Percentiles rank a stretch among this genome's conserved stretches.
phyloP scores from a whole-genome alignment of 2,797 vertebrate genomes.

The Notoglanidium macrostoma region DNA sequence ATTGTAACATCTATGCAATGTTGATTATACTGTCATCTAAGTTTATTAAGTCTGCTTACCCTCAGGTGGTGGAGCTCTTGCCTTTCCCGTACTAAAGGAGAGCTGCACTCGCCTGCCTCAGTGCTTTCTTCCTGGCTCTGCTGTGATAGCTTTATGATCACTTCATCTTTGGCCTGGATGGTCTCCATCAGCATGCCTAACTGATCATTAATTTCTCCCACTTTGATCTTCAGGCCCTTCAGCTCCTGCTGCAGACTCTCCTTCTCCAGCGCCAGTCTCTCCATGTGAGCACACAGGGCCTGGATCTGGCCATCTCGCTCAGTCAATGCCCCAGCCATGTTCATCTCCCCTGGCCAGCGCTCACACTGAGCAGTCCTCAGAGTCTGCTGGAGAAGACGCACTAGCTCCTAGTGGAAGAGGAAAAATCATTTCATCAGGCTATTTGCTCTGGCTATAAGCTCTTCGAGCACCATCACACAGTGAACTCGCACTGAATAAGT shows the following conservation, averaged over 20 bases:
- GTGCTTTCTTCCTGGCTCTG: slow-evolving; percentile 70
- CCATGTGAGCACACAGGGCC: slow-evolving; percentile 85
- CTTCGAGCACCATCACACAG: neutral
- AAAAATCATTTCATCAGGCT: neutral
- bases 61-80: slow-evolving; percentile 87
- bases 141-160: slow-evolving; percentile 91
- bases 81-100: slow-evolving; percentile 69
- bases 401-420: slow-evolving; percentile 81
- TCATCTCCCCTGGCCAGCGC: slow-evolving; percentile 63
- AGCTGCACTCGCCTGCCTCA: slow-evolving; percentile 55
- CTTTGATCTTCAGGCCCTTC: slow-evolving; percentile 83
- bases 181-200: slow-evolving; percentile 96
- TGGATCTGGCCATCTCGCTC: slow-evolving; percentile 86
- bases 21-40: neutral
- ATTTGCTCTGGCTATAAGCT: neutral
- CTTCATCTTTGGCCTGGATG: slow-evolving; percentile 96
- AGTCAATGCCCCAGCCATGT: slow-evolving; percentile 69
- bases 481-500: neutral
- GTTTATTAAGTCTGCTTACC: slow-evolving; percentile 69
- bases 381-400: slow-evolving; percentile 94
- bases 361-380: slow-evolving; percentile 89
- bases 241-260: slow-evolving; percentile 87
- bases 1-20: neutral
- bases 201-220: slow-evolving; percentile 88
- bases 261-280: slow-evolving; percentile 84